Conservation (phyloP, 2,113 vertebrate genomes). For the Microtus pennsylvanicus region DNA sequence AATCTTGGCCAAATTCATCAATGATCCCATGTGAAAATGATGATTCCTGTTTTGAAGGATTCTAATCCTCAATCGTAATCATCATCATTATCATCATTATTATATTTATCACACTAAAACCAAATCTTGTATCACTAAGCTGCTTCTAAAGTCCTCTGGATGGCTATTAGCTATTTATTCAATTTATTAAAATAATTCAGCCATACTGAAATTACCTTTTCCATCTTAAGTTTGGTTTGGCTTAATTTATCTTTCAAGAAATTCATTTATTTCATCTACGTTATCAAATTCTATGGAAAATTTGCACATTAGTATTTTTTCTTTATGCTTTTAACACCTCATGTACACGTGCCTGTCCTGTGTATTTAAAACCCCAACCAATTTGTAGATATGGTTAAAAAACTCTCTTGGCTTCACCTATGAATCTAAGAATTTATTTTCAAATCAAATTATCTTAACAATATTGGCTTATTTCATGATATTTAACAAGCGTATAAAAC, state of each 20-base stretch:
- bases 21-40: neutral
- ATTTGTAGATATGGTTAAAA: neutral
- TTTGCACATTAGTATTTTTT: neutral
- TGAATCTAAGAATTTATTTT: slow-evolving; percentile 10
- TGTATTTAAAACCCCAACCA: neutral
- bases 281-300: neutral
- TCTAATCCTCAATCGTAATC: neutral
- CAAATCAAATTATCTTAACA: slow-evolving; percentile 16
- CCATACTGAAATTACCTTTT: neutral
- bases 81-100: neutral
- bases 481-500: slow-evolving; percentile 55
- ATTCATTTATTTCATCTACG: neutral
- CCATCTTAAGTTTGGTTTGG: neutral
- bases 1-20: neutral
- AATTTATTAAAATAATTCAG: neutral
- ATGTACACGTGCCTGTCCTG: neutral
- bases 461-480: slow-evolving; percentile 35
- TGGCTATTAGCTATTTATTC: neutral
- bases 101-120: neutral
- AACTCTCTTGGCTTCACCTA: neutral
- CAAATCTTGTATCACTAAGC: neutral
- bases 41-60: neutral
- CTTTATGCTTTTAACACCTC: neutral
- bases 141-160: neutral
- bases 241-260: neutral